A percentile compares a stretch with the other conserved stretches of the same genome.
Conservation (phyloP, 2,113 vertebrate genomes). For the Copsychus sechellarum region DNA sequence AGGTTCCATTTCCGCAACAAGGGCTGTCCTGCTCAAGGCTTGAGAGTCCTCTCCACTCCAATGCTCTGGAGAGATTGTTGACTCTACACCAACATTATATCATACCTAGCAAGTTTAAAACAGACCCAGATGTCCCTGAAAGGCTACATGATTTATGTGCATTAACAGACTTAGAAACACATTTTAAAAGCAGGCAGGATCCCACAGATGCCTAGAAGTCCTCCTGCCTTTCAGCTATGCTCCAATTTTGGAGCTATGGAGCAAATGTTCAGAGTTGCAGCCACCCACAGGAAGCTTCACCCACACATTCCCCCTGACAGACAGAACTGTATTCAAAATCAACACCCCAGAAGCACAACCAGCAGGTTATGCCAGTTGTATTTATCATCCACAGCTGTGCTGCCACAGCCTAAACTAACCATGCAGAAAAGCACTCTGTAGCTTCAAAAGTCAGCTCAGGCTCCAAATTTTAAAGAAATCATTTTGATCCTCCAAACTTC, state of each 20-base stretch:
- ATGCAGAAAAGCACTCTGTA: not conserved
- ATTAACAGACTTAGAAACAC: not conserved
- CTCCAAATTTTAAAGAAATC: not conserved
- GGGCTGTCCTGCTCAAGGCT: not conserved
- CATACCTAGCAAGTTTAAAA: constrained; percentile 5
- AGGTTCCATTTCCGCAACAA: not conserved
- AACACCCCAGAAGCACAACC: constrained; percentile 13
- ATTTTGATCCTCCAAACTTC: not conserved
- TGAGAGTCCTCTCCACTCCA: not conserved
- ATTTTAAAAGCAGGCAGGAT: not conserved
- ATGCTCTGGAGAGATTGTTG: not conserved
- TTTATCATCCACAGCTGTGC: constrained; percentile 3
- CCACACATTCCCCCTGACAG: not conserved
- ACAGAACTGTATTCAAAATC: not conserved
- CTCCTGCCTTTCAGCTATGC: constrained; percentile 4
- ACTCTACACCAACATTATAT: not conserved
- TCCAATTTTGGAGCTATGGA: constrained; percentile 10
- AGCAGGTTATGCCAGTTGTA: constrained; percentile 27
- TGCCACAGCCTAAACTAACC: not conserved
- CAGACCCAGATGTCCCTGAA: not conserved
- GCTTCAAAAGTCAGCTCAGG: not conserved
- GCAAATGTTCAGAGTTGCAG: not conserved
- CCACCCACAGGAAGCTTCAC: constrained; percentile 1
- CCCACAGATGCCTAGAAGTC: not conserved
- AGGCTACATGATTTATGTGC: not conserved